phyloP scores from a whole-genome alignment of 2,113 vertebrate species.

The Melanerpes aurifrons region DNA sequence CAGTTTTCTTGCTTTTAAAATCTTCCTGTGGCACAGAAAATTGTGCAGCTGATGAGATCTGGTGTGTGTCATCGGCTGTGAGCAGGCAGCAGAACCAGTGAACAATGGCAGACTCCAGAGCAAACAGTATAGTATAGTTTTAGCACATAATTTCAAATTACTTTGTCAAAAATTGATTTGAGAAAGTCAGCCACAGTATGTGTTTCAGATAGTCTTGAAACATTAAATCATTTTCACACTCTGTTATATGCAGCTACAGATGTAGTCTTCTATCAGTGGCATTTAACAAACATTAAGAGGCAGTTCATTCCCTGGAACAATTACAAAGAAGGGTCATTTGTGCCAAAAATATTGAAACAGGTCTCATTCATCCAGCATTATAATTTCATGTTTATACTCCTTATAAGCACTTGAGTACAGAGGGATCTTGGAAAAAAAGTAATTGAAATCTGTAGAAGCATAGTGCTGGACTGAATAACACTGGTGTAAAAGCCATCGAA shows the following conservation, averaged over 20 bases:
- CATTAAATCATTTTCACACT: slow-evolving; percentile 23
- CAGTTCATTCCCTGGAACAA: not conserved
- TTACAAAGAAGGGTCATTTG: not conserved
- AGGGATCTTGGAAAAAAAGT: not conserved
- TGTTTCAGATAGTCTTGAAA: slow-evolving; percentile 32
- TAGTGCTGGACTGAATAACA: not conserved
- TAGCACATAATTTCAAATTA: slow-evolving; percentile 30
- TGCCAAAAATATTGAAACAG: not conserved
- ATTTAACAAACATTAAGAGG: slow-evolving; percentile 18
- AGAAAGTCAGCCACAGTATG: slow-evolving; percentile 13
- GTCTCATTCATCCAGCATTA: not conserved
- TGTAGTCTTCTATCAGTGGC: not conserved
- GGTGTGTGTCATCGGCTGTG: not conserved
- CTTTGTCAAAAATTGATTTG: slow-evolving; percentile 35
- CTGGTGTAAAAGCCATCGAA: not conserved
- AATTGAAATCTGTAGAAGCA: slow-evolving; percentile 4
- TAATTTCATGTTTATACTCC: slow-evolving; percentile 8
- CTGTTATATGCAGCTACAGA: not conserved
- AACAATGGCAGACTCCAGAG: not conserved
- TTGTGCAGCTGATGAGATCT: not conserved
- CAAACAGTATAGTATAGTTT: not conserved
- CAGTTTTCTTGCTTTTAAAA: not conserved
- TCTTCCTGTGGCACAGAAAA: not conserved
- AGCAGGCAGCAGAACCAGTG: not conserved
- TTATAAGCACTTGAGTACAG: not conserved